phyloP scores from a whole-genome alignment of 2,113 vertebrate genomes.

The Puma concolor region DNA sequence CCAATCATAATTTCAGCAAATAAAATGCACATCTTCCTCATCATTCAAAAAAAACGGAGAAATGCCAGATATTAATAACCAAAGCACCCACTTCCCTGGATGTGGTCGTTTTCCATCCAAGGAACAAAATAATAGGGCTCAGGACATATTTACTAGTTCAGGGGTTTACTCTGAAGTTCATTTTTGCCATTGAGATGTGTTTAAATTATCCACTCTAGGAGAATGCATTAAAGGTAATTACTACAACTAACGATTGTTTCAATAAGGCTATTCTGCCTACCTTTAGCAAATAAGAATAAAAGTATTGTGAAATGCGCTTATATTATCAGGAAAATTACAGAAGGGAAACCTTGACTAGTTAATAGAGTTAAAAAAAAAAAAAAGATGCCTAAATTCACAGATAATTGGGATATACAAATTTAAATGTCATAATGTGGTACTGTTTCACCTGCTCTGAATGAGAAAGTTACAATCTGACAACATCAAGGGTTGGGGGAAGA shows the following conservation, averaged over 20 bases:
- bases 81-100: background rate
- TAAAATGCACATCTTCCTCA: background rate
- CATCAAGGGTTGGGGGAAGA: background rate
- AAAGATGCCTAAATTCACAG: background rate
- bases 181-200: background rate
- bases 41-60: background rate
- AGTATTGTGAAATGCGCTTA: background rate
- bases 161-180: background rate
- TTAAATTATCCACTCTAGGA: background rate
- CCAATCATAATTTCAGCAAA: background rate
- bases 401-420: background rate
- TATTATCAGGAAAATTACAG: background rate
- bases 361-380: background rate
- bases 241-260: background rate
- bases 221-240: background rate
- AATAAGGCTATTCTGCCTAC: background rate
- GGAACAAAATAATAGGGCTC: background rate
- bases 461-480: background rate
- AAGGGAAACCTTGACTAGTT: background rate
- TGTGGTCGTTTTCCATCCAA: background rate
- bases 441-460: background rate
- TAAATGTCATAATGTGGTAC: background rate
- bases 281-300: background rate
- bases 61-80: background rate
- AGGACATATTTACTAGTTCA: background rate